Evolutionary conservation across 2,797 vertebrate genomes (phyloP), one percentile per base, ranked within the genome.

Genomic region (Hephaestus fuliginosus): DNA sequence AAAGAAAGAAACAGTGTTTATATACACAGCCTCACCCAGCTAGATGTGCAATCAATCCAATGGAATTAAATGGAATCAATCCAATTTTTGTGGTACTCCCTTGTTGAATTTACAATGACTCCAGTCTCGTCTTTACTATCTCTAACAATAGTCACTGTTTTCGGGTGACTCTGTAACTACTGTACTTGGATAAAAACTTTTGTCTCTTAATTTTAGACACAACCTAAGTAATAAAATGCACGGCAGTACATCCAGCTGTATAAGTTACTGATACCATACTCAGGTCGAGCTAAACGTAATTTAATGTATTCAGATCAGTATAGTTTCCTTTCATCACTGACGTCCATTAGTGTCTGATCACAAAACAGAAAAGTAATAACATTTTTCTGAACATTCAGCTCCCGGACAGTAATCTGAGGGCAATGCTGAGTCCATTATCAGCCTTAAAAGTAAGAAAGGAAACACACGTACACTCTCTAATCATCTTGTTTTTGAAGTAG

Each of bases 401-500:
- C 10, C 52, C 52, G n/a, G n/a, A 52, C 15, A 28, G 4, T 22
- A 61, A 67, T 18, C 53, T 8, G 43, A 53, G 0, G 7, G 41
- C 3, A 33, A 33, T 33, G 30, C 30, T 33, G 12, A 25, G 7
- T 43, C 55, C 17, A 22, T 7, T 22, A 57, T 20, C 28, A 41
- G 20, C 14, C 12, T 55, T 22, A 33, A 25, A 46, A 17, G 17
- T 56, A 25, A 43, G 52, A 7, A 56, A 33, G 30, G 10, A 5
- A 49, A 58, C 67, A 25, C n/a, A 28, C 13, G 22, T 11, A 14
- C 36, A 68, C n/a, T 43, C 69, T 62, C 17, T 49, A 15, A 64
- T 70, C 36, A 20, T n/a, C 18, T 68, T 33, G 36, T 66, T 48
- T 74, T 52, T 51, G 63, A 82, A 58, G 39, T 74, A 36, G 20